phyloP scores from a whole-genome alignment of 2,888 invertebrate species.

The Abrostola tripartita region DNA sequence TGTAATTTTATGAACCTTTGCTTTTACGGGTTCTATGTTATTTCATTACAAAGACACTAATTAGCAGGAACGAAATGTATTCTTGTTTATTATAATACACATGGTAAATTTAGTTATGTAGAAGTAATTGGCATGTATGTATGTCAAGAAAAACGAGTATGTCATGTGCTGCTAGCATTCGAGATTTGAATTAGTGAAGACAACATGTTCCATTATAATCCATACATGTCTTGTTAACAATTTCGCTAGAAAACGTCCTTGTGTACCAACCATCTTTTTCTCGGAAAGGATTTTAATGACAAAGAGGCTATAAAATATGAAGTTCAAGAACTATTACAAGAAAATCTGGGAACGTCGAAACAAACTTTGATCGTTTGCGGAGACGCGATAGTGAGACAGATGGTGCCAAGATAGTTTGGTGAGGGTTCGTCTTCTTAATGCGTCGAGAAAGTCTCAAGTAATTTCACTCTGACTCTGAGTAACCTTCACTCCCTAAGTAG shows the following conservation, averaged over 20 bases:
- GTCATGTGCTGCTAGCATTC: no score
- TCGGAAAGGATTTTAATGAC: constrained; percentile 7
- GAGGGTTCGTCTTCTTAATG: constrained; percentile 67
- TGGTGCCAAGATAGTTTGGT: constrained; percentile 72
- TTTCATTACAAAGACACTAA: not conserved
- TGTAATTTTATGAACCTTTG: constrained; percentile 40
- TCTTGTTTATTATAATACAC: not conserved
- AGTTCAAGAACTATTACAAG: constrained; percentile 57
- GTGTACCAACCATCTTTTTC: not conserved
- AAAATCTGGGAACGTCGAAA: constrained; percentile 63
- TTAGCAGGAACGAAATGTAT: not conserved
- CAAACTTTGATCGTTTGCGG: constrained; percentile 75
- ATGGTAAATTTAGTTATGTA: no score
- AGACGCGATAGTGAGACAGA: constrained; percentile 70
- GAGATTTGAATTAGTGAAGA: no score
- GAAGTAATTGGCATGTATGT: no score
- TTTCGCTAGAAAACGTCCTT: no score
- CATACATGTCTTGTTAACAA: not conserved
- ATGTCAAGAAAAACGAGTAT: no score
- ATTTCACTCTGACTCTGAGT: constrained; percentile 57
- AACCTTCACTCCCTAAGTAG: constrained; percentile 41
- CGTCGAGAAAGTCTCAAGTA: constrained; percentile 67
- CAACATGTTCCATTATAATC: not conserved
- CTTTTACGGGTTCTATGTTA: constrained; percentile 21
- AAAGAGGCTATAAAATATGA: constrained; percentile 51